Conservation (phyloP, 2,888 invertebrate species). For the Aphidoletes aphidimyza region DNA sequence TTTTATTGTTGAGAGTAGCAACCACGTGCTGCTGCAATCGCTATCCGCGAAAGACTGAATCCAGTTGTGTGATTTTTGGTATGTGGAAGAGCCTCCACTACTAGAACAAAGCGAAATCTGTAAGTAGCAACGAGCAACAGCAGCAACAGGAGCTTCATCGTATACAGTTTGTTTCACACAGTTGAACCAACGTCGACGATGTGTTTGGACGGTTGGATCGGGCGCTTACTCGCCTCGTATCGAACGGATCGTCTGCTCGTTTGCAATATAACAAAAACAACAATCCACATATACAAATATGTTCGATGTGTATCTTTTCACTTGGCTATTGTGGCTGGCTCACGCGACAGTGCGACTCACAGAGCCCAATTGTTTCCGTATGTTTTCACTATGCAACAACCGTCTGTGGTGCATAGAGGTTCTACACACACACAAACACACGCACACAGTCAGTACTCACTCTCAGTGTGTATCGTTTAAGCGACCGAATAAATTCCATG, state of each 20-base stretch:
- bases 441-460: too few relatives aligned
- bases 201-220: neutral
- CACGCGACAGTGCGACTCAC: neutral
- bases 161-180: neutral
- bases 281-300: too few relatives aligned
- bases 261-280: constrained; percentile 2
- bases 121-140: neutral
- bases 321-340: neutral
- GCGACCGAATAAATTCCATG: neutral
- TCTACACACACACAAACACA: too few relatives aligned
- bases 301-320: neutral
- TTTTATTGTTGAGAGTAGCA: constrained; percentile 11
- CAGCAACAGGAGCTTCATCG: neutral
- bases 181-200: neutral
- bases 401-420: neutral
- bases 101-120: neutral
- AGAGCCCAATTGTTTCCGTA: constrained; percentile 31
- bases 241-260: constrained; percentile 20
- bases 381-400: too few relatives aligned
- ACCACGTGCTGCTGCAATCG: constrained; percentile 51
- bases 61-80: constrained; percentile 50
- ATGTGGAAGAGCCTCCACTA: constrained; percentile 27
- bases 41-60: constrained; percentile 52
- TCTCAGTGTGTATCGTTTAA: constrained; percentile 28
- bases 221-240: too few relatives aligned